Evolutionary conservation across 1,140 invertebrate species (phyloP).

Genomic region (Zaprionus tsacasi): DNA sequence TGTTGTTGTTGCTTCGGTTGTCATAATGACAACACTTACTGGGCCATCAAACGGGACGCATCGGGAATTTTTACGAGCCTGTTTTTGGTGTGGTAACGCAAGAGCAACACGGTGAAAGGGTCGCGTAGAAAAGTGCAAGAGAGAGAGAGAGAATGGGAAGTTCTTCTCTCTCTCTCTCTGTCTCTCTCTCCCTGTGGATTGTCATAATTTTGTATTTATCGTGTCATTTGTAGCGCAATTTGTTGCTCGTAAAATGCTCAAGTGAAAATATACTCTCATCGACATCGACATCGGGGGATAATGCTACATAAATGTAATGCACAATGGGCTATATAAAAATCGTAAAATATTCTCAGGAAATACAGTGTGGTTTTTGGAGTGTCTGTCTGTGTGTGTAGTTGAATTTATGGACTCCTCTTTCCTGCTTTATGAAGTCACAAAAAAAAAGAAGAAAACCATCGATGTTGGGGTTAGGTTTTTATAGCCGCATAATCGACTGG

Average conservation of each 20-base stretch:
- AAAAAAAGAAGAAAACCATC: slow-evolving; percentile 1
- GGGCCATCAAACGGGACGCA: slow-evolving; percentile 56
- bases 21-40: slow-evolving; percentile 73
- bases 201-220: slow-evolving; percentile 82
- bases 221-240: slow-evolving; percentile 81
- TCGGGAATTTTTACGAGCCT: slow-evolving; percentile 74
- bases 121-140: slow-evolving; percentile 30
- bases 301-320: slow-evolving; percentile 61
- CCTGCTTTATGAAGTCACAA: slow-evolving; percentile 37
- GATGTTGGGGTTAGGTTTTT: slow-evolving; percentile 24
- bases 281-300: slow-evolving; percentile 50
- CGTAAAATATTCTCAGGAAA: slow-evolving; percentile 61
- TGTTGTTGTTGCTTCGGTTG: slow-evolving; percentile 20
- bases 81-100: slow-evolving; percentile 14
- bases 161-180: slow-evolving; percentile 42
- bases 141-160: background rate
- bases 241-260: slow-evolving; percentile 76
- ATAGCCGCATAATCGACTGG: slow-evolving; percentile 27
- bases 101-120: slow-evolving; percentile 52
- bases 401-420: slow-evolving; percentile 49
- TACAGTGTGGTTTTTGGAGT: background rate
- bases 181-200: slow-evolving; percentile 40
- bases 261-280: slow-evolving; percentile 56
- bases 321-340: slow-evolving; percentile 76
- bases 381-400: slow-evolving; percentile 23